Conservation (phyloP, 2,113 vertebrate species). For the Sander lucioperca region DNA sequence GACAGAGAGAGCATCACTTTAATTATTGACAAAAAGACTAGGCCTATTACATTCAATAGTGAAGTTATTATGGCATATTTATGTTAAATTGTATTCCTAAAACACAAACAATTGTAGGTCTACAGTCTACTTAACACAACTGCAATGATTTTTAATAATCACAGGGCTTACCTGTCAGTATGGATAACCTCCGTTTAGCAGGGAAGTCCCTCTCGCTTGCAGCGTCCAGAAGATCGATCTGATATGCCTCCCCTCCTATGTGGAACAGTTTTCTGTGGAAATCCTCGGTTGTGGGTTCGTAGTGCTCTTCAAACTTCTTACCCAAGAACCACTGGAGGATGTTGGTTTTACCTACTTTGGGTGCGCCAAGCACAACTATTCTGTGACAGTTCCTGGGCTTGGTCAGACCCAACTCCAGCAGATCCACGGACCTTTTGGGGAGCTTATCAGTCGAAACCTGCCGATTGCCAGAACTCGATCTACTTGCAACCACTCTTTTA, state of each 20-base stretch:
- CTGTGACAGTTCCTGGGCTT: conserved; percentile 81
- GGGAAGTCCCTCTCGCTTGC: conserved; percentile 82
- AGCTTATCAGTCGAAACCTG: conserved; percentile 59
- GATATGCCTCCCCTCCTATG: conserved; percentile 81
- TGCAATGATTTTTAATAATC: background rate
- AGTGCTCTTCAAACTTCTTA: conserved; percentile 75
- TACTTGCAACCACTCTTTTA: conserved; percentile 31
- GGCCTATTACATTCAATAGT: background rate
- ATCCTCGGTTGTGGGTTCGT: conserved; percentile 82
- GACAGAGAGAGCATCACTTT: background rate
- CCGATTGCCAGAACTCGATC: conserved; percentile 70
- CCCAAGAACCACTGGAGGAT: conserved; percentile 80
- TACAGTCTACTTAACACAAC: background rate
- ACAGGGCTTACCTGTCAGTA: conserved; percentile 80
- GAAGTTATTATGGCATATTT: too few relatives aligned
- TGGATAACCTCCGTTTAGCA: conserved; percentile 83
- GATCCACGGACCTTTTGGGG: conserved; percentile 56
- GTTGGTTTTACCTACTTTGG: conserved; percentile 82
- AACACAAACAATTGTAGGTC: too few relatives aligned
- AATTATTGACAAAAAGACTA: background rate
- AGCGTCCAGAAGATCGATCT: conserved; percentile 84
- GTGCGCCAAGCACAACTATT: conserved; percentile 83
- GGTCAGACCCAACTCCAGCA: conserved; percentile 55
- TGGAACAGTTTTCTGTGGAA: conserved; percentile 85
- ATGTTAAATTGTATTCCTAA: background rate